Conservation (phyloP, 2,113 vertebrate genomes). For the Panthera tigris region DNA sequence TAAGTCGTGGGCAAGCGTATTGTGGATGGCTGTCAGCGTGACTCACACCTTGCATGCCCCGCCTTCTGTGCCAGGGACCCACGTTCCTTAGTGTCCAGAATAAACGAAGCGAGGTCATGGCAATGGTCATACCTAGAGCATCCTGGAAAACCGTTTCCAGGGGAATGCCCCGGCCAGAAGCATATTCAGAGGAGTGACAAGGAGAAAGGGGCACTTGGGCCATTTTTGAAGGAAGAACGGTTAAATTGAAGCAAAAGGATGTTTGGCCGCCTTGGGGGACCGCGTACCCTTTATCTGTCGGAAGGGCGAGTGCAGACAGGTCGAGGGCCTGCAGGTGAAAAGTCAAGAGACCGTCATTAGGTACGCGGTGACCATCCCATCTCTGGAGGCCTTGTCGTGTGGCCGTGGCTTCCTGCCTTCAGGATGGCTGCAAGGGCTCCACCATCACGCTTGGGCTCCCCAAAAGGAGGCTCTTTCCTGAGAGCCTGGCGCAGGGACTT, state of each 20-base stretch:
- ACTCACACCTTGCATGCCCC: background rate
- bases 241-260: background rate
- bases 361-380: background rate
- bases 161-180: background rate
- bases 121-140: background rate
- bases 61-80: background rate
- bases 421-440: background rate
- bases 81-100: background rate
- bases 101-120: background rate
- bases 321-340: background rate
- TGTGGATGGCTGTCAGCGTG: background rate
- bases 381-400: background rate
- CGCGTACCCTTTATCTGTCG: background rate
- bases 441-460: no score
- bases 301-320: background rate
- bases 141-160: background rate
- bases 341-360: background rate
- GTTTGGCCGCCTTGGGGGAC: background rate
- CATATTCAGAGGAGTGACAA: background rate
- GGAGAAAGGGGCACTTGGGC: background rate
- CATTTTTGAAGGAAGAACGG: background rate
- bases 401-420: background rate
- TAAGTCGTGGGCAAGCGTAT: background rate
- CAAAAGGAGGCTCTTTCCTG: background rate
- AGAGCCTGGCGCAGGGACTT: background rate